phyloP scores from a whole-genome alignment of 2,113 vertebrate genomes.

The Athene noctua region DNA sequence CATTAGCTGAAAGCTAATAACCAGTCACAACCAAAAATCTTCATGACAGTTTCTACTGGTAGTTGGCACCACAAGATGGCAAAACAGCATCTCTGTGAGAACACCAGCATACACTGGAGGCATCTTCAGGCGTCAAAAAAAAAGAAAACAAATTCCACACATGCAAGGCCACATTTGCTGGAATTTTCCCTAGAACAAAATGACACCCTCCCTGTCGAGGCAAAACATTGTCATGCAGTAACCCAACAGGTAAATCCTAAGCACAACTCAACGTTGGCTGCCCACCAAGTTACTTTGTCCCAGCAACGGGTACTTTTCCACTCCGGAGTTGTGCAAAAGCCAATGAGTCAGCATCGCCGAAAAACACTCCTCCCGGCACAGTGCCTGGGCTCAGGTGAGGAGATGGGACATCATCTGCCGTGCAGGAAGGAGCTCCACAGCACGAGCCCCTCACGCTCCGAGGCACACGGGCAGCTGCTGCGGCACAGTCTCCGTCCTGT shows the following conservation, averaged over 20 bases:
- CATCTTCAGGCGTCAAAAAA: background rate
- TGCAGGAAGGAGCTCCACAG: background rate
- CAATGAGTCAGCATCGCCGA: background rate
- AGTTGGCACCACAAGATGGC: background rate
- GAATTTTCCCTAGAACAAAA: background rate
- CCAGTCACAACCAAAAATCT: background rate
- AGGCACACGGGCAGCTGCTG: background rate
- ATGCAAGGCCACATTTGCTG: background rate
- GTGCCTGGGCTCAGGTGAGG: no score
- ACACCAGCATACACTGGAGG: rapidly evolving
- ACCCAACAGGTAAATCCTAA: background rate
- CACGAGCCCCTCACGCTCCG: rapidly evolving
- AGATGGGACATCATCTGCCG: background rate
- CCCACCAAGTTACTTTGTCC: background rate
- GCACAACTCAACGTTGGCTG: rapidly evolving
- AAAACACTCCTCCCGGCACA: rapidly evolving
- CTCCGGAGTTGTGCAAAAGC: background rate
- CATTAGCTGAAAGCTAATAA: background rate
- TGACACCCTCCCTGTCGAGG: rapidly evolving
- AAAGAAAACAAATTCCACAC: background rate
- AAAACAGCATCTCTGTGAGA: background rate
- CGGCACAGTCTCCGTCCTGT: background rate
- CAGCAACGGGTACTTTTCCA: background rate
- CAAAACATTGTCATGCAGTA: background rate
- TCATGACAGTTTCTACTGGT: background rate